Base-by-base conservation (phyloP, 2,113 vertebrate genomes). In the Paraplagusia blochii region DNA sequence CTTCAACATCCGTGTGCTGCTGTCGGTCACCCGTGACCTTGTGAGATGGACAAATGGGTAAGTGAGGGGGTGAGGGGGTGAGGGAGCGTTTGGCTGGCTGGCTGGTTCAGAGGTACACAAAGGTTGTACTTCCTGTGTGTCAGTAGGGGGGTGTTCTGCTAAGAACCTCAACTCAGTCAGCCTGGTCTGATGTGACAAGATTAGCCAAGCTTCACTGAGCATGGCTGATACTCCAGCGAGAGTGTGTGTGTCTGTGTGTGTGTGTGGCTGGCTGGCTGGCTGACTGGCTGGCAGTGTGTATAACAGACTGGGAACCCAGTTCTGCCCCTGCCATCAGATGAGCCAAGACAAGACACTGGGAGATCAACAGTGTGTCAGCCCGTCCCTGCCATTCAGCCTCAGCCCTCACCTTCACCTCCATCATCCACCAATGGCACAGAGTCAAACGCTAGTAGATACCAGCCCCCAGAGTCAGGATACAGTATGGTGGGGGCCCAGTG, bases 201-300 rank as follows among this genome's bases (percentile, higher is more conserved):
- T 90, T 91, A 91, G 87, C 88, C 81, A 87, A 89, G 88, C 87
- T 82, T 85, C 79, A 75, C 77, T 90, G 89, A 91, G 77, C 88
- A 90, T 72, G 76, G 70, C 82, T 88, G 85, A 87, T 91, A 77
- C 76, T 82, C 69, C 38, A 61, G 52, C 48, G 48, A 55, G 66
- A 35, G 61, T 55, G 77, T 45, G 53, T 54, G 74, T 11, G 59
- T 47, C 63, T 44, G 70, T 67, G 78, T n/a, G n/a, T n/a, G n/a
- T n/a, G n/a, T n/a, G n/a, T n/a, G n/a, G n/a, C n/a, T n/a, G n/a
- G n/a, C n/a, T n/a, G n/a, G n/a, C n/a, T n/a, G n/a, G n/a, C n/a
- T n/a, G n/a, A n/a, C 22, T 66, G 49, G 53, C 66, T 45, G 66
- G 63, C 63, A 3, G 60, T 49, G 72, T 62, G 81, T 53, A 66